A percentile compares a stretch with the other conserved stretches of the same genome.
Conservation (phyloP, 2,113 vertebrate genomes). For the Porphyrio hochstetteri region DNA sequence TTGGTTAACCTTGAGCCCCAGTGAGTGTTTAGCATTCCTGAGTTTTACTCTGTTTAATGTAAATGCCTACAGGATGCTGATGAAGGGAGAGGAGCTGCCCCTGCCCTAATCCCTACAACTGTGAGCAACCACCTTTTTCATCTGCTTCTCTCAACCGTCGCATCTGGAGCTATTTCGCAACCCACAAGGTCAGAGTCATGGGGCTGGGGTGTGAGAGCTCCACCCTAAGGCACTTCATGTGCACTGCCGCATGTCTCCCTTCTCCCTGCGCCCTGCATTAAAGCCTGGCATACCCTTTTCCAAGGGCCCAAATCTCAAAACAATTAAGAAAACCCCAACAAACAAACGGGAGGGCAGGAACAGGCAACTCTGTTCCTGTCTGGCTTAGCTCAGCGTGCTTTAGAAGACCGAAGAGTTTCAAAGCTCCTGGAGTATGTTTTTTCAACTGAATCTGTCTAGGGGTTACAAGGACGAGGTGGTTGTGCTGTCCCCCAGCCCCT, state of each 20-base stretch:
- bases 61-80: not conserved
- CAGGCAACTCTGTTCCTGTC: not conserved
- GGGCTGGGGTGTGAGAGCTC: fast-evolving
- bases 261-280: not conserved
- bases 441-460: not conserved
- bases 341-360: fast-evolving
- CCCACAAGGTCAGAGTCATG: fast-evolving
- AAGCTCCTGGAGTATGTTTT: not conserved
- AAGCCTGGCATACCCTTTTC: not conserved
- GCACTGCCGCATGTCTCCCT: not conserved
- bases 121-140: not conserved
- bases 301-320: not conserved
- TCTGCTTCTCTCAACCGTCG: not conserved
- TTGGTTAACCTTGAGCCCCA: not conserved
- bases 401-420: not conserved
- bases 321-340: not conserved
- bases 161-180: not conserved
- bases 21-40: not conserved
- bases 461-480: not conserved
- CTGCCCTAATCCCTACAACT: not conserved
- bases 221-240: not conserved
- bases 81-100: fast-evolving
- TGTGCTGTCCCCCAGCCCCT: not conserved
- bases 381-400: not conserved
- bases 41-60: not conserved